Evolutionary conservation across 2,888 invertebrate species (phyloP).

Genomic region (Geotrupes spiniger): DNA sequence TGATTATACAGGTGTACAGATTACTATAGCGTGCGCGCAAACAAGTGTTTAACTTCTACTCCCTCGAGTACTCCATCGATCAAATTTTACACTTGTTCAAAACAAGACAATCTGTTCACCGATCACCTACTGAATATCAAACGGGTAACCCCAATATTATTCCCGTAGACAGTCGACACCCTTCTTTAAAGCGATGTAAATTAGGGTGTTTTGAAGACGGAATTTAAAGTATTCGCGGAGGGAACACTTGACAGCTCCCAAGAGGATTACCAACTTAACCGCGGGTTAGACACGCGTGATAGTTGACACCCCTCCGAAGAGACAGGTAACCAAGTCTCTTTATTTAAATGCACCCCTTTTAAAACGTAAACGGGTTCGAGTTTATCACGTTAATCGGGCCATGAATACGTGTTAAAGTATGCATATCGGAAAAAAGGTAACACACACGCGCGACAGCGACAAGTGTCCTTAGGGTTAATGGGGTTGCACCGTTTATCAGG

Average conservation of each 20-base stretch:
- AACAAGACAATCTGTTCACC: conserved; percentile 26
- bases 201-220: conserved; percentile 29
- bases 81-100: conserved; percentile 13
- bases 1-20: no score
- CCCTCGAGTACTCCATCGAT: conserved; percentile 10
- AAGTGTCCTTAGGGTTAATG: conserved; percentile 2
- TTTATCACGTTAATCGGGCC: conserved; percentile 24
- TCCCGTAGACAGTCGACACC: conserved; percentile 9
- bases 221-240: conserved; percentile 36
- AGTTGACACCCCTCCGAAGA: conserved; percentile 18
- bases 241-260: conserved; percentile 32
- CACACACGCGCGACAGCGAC: conserved; percentile 4
- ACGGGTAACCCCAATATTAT: conserved; percentile 22
- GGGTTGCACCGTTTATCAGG: conserved; percentile 1
- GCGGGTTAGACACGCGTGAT: conserved; percentile 31
- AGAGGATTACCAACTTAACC: conserved; percentile 35
- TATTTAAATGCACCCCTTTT: conserved; percentile 32
- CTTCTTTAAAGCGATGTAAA: conserved; percentile 34
- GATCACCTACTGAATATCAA: conserved; percentile 24
- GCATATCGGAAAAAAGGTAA: conserved; percentile 13
- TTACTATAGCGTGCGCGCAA: no score
- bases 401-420: conserved; percentile 20
- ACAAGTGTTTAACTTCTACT: no score
- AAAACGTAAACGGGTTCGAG: conserved; percentile 9
- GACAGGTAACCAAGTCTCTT: conserved; percentile 26